phyloP scores from a whole-genome alignment of 2,113 vertebrate genomes.

The Parotia lawesii region DNA sequence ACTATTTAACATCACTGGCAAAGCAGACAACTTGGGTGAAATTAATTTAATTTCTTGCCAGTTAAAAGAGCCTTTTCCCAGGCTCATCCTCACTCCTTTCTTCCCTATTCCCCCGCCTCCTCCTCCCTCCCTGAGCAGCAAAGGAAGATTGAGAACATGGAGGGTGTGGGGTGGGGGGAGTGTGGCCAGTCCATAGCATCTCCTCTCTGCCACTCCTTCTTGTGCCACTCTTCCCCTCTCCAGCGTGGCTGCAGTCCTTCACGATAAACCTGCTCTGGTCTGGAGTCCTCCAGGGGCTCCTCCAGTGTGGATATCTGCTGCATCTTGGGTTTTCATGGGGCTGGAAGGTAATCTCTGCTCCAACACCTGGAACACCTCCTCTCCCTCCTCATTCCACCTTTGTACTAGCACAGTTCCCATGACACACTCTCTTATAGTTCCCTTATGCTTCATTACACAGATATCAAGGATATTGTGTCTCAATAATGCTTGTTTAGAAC shows the following conservation, averaged over 20 bases:
- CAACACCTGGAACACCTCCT: not conserved
- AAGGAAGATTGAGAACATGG: not conserved
- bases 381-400: not conserved
- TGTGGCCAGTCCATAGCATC: not conserved
- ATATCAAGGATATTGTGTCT: not conserved
- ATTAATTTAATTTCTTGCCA: not conserved
- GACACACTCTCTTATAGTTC: not conserved
- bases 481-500: not conserved
- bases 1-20: not conserved
- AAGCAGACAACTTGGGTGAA: not conserved
- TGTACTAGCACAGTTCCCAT: not conserved
- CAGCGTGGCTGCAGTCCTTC: not conserved
- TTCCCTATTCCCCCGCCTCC: not conserved
- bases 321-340: rapidly evolving
- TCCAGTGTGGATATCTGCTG: not conserved
- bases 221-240: not conserved
- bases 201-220: not conserved
- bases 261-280: not conserved
- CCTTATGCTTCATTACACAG: not conserved
- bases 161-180: not conserved
- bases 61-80: not conserved
- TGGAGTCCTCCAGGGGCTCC: not conserved
- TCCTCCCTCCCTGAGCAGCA: not conserved
- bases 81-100: not conserved
- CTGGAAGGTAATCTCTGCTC: not conserved